Evolutionary conservation across 2,797 vertebrate genomes (phyloP).

Genomic region (Vipera latastei): DNA sequence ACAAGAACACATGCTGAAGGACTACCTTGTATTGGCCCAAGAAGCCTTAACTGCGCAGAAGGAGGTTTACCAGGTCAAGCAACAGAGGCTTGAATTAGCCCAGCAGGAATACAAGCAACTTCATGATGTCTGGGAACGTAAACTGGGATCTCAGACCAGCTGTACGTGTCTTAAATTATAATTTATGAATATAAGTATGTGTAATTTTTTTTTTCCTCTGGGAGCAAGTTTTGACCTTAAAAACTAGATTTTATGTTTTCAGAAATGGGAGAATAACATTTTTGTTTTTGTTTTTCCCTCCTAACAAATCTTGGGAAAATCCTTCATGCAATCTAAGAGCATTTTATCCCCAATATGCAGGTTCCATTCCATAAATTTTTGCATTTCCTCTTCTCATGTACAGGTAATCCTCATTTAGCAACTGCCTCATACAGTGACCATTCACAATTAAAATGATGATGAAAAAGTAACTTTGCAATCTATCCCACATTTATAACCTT

Average conservation of each 20-base stretch:
- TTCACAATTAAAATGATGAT: neutral
- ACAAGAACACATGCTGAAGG: slow-evolving; percentile 94
- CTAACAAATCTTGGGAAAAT: neutral
- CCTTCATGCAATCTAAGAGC: neutral
- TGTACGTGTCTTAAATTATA: slow-evolving; percentile 77
- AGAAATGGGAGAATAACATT: neutral
- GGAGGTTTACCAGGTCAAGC: slow-evolving; percentile 97
- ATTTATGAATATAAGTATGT: neutral
- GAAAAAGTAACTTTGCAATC: neutral
- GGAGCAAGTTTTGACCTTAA: neutral
- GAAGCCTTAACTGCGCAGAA: slow-evolving; percentile 91
- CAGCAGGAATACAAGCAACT: slow-evolving; percentile 93
- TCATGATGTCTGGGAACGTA: slow-evolving; percentile 90
- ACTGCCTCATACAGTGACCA: neutral
- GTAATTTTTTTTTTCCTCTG: neutral
- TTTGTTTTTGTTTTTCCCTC: neutral
- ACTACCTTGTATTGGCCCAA: slow-evolving; percentile 89
- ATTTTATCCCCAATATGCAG: neutral
- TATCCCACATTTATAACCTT: neutral
- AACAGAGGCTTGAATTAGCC: slow-evolving; percentile 89
- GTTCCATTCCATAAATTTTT: neutral
- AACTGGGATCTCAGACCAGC: slow-evolving; percentile 90
- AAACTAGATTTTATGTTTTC: neutral
- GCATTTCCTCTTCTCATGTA: neutral
- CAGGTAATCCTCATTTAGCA: neutral